Evolutionary conservation across 2,797 vertebrate genomes (phyloP).

Genomic region (Paratrypauchen microcephalus): DNA sequence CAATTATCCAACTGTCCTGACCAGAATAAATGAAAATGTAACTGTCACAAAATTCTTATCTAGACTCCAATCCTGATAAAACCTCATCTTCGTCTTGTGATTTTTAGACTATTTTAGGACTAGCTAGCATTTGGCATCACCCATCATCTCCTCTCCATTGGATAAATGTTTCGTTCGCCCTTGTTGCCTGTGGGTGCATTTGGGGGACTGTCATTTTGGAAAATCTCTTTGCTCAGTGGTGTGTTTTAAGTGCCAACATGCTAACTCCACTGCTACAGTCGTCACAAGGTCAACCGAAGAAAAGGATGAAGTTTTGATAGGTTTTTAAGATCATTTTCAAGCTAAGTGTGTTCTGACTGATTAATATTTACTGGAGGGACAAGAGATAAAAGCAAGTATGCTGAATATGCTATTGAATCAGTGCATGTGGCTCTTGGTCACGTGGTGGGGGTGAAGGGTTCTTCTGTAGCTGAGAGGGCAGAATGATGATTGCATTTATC

Average conservation of each 20-base stretch:
- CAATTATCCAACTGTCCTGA: constrained; percentile 34
- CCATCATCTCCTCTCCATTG: constrained; percentile 63
- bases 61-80: constrained; percentile 12
- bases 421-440: no score
- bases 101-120: constrained; percentile 37
- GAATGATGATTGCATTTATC: no score
- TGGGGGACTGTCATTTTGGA: constrained; percentile 42
- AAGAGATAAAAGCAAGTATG: no score
- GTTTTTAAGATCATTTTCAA: no score
- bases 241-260: constrained; percentile 26
- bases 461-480: no score
- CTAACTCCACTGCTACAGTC: constrained; percentile 18
- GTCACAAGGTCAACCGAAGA: constrained; percentile 19
- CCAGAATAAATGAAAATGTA: constrained; percentile 12
- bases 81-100: constrained; percentile 35
- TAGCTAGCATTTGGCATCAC: constrained; percentile 29
- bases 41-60: constrained; percentile 8
- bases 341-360: not conserved
- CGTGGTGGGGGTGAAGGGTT: no score
- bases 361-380: not conserved
- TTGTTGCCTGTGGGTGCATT: constrained; percentile 51
- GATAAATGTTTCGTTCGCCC: constrained; percentile 67
- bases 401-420: no score
- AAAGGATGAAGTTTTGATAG: not conserved
- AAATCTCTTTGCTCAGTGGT: constrained; percentile 20